Percentiles rank a stretch among this genome's conserved stretches.
Conservation (phyloP, 2,888 invertebrate genomes). For the Eristalinus sepulchralis region DNA sequence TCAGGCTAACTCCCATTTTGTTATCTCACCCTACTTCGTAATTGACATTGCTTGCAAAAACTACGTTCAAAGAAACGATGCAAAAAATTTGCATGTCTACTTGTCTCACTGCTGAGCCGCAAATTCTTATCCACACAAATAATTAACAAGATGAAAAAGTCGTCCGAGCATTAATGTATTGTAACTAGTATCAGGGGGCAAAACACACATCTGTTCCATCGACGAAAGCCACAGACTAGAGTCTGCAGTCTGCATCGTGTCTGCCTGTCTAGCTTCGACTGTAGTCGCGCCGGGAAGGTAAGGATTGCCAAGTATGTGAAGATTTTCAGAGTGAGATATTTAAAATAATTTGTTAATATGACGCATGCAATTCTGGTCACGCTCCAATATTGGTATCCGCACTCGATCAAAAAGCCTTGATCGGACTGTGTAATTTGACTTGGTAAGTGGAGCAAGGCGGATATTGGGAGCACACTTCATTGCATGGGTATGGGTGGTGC, state of each 20-base stretch:
- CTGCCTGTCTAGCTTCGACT: neutral
- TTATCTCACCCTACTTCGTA: slow-evolving; percentile 17
- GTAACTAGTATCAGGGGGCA: slow-evolving; percentile 33
- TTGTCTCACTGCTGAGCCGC: slow-evolving; percentile 4
- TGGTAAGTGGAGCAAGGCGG: slow-evolving; percentile 43
- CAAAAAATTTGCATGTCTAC: neutral
- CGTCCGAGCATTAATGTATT: neutral
- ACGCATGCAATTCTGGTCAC: slow-evolving; percentile 67
- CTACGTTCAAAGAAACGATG: neutral
- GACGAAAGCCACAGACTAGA: slow-evolving; percentile 28
- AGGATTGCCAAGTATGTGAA: slow-evolving; percentile 27
- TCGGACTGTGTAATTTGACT: slow-evolving; percentile 31
- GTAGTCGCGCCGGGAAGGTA: neutral
- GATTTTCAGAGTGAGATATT: slow-evolving; percentile 60
- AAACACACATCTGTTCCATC: slow-evolving; percentile 14
- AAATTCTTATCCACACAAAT: neutral
- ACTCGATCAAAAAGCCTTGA: slow-evolving; percentile 41
- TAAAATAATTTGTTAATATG: slow-evolving; percentile 68
- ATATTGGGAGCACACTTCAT: slow-evolving; percentile 46
- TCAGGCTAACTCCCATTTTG: slow-evolving; percentile 12
- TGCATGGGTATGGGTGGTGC: neutral
- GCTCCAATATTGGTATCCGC: slow-evolving; percentile 55
- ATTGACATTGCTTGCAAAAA: slow-evolving; percentile 10
- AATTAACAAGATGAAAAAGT: neutral
- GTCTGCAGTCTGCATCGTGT: slow-evolving; percentile 15